Evolutionary conservation across 2,113 vertebrate species (phyloP).

Genomic region (Varanus salvator): DNA sequence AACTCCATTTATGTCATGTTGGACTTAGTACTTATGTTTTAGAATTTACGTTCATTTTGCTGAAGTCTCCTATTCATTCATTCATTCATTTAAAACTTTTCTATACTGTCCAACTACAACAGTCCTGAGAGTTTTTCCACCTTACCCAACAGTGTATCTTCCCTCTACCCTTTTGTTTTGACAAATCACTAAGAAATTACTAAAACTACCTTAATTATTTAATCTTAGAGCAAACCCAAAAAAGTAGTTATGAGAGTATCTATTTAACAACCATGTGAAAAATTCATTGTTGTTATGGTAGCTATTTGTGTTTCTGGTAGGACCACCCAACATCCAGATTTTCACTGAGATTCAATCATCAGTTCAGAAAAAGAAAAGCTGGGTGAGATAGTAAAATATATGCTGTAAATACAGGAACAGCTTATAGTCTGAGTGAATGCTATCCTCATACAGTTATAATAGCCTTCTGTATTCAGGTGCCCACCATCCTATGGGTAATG

Average conservation of each 20-base stretch:
- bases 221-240: background rate
- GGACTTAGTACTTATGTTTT: too few species aligned
- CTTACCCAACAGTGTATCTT: background rate
- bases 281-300: background rate
- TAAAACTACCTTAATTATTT: background rate
- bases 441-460: background rate
- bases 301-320: background rate
- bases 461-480: too few species aligned
- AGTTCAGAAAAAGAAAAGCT: background rate
- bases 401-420: background rate
- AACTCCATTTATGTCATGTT: too few species aligned
- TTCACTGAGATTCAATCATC: background rate
- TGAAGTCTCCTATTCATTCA: background rate
- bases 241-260: background rate
- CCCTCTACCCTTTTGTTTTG: background rate
- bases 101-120: too few species aligned
- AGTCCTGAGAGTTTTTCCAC: too few species aligned
- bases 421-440: background rate
- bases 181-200: background rate
- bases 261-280: background rate
- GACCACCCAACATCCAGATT: background rate
- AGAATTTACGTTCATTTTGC: too few species aligned
- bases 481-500: too few species aligned
- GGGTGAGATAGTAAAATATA: background rate
- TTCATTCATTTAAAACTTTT: too few species aligned